Evolutionary conservation across 2,797 vertebrate genomes (phyloP).

Genomic region (Gymnoscopelus microlampas): DNA sequence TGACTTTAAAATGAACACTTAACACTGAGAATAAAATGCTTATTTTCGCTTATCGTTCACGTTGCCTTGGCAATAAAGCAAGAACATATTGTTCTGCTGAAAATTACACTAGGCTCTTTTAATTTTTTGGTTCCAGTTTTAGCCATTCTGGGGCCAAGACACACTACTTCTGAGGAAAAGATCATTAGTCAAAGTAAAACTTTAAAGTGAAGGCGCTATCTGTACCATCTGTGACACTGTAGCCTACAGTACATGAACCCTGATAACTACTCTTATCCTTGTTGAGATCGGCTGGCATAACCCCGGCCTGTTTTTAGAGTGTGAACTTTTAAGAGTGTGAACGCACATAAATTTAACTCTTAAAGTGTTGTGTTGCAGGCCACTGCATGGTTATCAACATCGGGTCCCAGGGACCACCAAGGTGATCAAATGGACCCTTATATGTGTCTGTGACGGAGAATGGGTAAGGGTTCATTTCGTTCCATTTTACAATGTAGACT

Average conservation of each 20-base stretch:
- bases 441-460: no score
- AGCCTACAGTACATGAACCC: not conserved
- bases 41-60: conserved; percentile 27
- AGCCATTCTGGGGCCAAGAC: conserved; percentile 17
- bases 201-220: not conserved
- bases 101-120: conserved; percentile 16
- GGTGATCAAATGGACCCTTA: no score
- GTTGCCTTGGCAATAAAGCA: conserved; percentile 24
- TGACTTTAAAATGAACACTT: no score
- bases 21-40: no score
- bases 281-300: not conserved
- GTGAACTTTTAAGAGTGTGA: no score
- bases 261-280: not conserved
- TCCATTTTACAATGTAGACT: no score
- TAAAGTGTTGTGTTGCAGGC: no score
- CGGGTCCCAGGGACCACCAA: no score
- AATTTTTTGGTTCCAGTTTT: not conserved
- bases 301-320: no score
- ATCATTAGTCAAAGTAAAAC: conserved; percentile 3
- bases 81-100: conserved; percentile 35
- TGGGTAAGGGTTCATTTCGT: no score
- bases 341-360: no score
- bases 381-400: no score
- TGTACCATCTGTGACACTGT: not conserved
- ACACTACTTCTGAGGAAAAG: conserved; percentile 3